Base-by-base conservation (phyloP, 2,797 vertebrate genomes). In the Alcedo quadribrachys region DNA sequence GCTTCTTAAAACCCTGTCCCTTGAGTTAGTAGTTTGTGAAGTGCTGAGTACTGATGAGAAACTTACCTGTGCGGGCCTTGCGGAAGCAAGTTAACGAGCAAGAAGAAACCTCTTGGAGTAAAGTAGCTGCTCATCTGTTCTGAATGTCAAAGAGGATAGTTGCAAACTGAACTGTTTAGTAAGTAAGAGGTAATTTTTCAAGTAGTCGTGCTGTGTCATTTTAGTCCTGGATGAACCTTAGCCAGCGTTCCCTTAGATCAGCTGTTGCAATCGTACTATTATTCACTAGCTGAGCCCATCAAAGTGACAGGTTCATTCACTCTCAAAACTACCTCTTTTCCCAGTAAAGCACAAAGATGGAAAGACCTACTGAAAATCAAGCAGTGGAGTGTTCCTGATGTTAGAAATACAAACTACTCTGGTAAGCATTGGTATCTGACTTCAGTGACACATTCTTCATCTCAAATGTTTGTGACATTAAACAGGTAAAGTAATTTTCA, bases 271-370 rank as follows among this genome's bases (percentile, higher is more conserved):
- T 55, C 68, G 40, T 61, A 67, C 81, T 51, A 21, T 75, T 66
- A 60, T 89, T 70, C 37, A 7, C 57, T 42, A 54, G 53, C 83
- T 53, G 57, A 93, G 87, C 85, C 93, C 90, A 51, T 87, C 20
- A 0, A 83, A 63, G 51, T 32, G 77, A n/a, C 90, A 48, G 63
- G 55, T 68, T 82, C 37, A 60, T 95, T 96, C 83, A 5, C 85
- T 86, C 94, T 95, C 85, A 25, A 65, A 92, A 87, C 97, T 97
- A 97, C 97, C 97, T 97, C 97, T 95, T 96, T 96, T 93, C 93
- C 91, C 95, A 94, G 70, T 93, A 96, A 97, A 97, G 97, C 97
- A 97, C 96, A 97, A 97, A 96, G 90, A 86, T 89, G 75, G 92
- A 68, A 75, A 95, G 83, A 95, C 60, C 75, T 89, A 55, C 93